Percentiles rank a stretch among this genome's conserved stretches.
Evolutionary conservation across 2,797 vertebrate genomes (phyloP).

Genomic region (Petrocephalus sullivani): DNA sequence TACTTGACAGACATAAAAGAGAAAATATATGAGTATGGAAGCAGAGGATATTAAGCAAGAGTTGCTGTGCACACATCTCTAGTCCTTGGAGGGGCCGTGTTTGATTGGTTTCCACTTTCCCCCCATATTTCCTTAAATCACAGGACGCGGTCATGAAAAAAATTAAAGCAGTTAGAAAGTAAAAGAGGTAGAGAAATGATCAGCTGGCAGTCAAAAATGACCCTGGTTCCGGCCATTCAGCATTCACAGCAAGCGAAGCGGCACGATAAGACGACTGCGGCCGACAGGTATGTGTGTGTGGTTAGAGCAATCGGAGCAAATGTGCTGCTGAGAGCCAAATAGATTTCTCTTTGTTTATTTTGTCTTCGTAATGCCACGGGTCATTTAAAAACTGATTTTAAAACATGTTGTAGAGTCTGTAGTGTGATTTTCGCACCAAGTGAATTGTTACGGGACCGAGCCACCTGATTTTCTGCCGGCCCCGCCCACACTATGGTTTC

Average conservation of each 20-base stretch:
- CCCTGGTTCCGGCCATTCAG: not conserved
- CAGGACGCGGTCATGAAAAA: not conserved
- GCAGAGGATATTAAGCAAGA: not conserved
- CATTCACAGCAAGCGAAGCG: not conserved
- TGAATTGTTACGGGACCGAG: not conserved
- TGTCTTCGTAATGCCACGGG: not conserved
- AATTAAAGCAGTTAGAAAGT: not conserved
- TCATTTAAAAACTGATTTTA: not conserved
- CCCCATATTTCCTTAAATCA: not conserved
- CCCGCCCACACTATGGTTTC: not conserved
- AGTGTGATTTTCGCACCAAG: not conserved
- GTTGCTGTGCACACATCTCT: not conserved
- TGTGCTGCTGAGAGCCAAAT: not conserved
- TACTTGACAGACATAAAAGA: conserved; percentile 4
- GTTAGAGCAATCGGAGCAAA: not conserved
- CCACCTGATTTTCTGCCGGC: not conserved
- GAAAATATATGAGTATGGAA: not conserved
- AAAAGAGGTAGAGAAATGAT: not conserved
- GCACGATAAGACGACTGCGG: not conserved
- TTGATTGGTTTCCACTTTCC: conserved; percentile 3
- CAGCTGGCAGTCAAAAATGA: not conserved
- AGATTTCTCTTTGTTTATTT: not conserved
- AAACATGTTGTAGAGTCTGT: not conserved
- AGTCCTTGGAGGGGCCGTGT: not conserved
- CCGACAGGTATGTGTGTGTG: not conserved